Base-by-base conservation (phyloP, 53 echinoderm and acorn worm species). In the Henricia sp. region DNA sequence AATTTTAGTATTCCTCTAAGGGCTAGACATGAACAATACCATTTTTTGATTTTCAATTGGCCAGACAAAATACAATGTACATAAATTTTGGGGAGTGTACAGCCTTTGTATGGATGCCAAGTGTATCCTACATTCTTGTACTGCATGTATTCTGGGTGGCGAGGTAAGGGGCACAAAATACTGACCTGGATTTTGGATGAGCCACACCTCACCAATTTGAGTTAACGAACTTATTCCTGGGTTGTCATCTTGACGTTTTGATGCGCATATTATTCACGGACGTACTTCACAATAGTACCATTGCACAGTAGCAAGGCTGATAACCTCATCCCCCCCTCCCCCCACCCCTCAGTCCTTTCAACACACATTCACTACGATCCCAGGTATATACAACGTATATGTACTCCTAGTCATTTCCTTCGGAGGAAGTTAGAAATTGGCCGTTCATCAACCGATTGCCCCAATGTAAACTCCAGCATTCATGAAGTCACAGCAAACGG, bases 381-480 rank as follows among this genome's bases (percentile, higher is more conserved):
- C 77, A 77, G 77, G 59, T 77, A 77, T 23, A 52, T 27, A 48
- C 46, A 21, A 80, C 44, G 44, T 33, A 80, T 63, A 64, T 64
- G 46, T 80, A 63, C 34, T 80, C 80, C 62, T 64, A 80, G 80
- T 80, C 80, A 80, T 30, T 80, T 80, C 80, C 80, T 80, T 50
- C 50, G 80, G 62, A 80, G 80, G 80, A 80, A 80, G 80, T 80
- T 28, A 80, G 80, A 80, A 80, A 80, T 80, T 80, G 80, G 80
- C 80, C 64, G 80, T 80, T 80, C 80, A 80, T 80, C 80, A 80
- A 80, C 80, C 64, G 80, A 80, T 80, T 80, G 80, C 80, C 80
- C 63, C 35, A 44, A 80, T 57, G 57, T 57, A n/a, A 53, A 80
- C 42, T 42, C 80, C 63, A 20, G 48, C 32, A 39, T 76, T 14